Evolutionary conservation across 2,113 vertebrate species (phyloP), one percentile per base, ranked within the genome.

Genomic region (Phainopepla nitens): DNA sequence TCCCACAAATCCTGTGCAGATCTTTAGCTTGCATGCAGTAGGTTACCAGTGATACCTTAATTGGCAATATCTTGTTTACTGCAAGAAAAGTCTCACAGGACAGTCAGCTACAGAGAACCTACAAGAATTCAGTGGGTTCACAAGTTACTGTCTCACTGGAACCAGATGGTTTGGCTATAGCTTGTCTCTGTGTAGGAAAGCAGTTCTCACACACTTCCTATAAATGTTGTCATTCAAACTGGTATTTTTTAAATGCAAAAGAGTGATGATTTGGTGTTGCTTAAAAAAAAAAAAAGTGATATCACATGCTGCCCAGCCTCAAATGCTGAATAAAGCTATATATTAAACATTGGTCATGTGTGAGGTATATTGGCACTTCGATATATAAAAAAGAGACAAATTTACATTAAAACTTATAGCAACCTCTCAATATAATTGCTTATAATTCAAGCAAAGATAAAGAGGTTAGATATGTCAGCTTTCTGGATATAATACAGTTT

Each of bases 111-210:
- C 53, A 69, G 20, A 65, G 90, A 92, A 82, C 71, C 41, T 69
- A 18, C 42, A 82, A 77, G 66, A 96, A 92, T 80, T 88, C 11
- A 82, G 71, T 72, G 54, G 82, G 66, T 92, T 97, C 92, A 50
- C 79, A 66, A 92, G 66, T 60, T 95, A 75, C 69, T 77, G 82
- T 85, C 90, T 95, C 88, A 80, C 88, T 95, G 90, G 90, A 86
- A 90, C 82, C 90, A 95, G 94, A 95, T 95, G 95, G 94, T 88
- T 92, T 94, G 90, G 90, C 92, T 95, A 82, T 82, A 95, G 94
- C 90, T 93, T 94, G 50, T 79, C 78, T 93, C 78, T 95, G 82
- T 93, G 96, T 90, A 92, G 88, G 90, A 97, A 96, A 96, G 92
- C 82, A 85, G 82, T 77, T 96, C 88, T 96, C 96, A 93, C 90